Base-by-base conservation (phyloP, 2,797 vertebrate species). In the Meda fulgida region DNA sequence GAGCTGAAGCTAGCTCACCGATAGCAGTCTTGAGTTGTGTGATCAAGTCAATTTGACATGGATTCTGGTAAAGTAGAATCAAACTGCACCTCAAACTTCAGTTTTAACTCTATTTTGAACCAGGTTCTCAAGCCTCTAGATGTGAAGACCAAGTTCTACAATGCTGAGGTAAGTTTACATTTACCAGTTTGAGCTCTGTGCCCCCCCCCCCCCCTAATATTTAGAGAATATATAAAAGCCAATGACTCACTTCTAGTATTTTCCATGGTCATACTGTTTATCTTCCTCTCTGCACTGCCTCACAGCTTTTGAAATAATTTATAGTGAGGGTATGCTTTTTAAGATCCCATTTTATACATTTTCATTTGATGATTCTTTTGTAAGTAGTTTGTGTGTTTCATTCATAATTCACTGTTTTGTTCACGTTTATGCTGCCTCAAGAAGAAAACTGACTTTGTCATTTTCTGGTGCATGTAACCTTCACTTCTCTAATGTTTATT, bases 71-170 rank as follows among this genome's bases (percentile, higher is more conserved):
- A 92, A 1, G 38, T 29, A 1, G 88, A 88, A 58, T 71, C 87
- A 71, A 92, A 94, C 55, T 94, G 91, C 91, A 60, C 67, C 2
- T 0, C 90, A 40, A 31, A 87, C n/a, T 94, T 95, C 91, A 94
- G 93, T 89, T 89, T 96, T 51, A 94, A 92, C 93, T 95, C 93
- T 96, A 93, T 97, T 88, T 94, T 97, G 76, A 89, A 95, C 90
- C 96, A 99, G 98, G 98, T 99, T 87, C 95, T 99, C 89, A 99
- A 99, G 93, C 98, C 98, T 53, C 89, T 99, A 82, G 98, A 99
- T 87, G 98, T 99, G 90, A 99, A 99, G 96, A 99, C 98, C 65
- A 99, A 99, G 92, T 99, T 99, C 95, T 99, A 99, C 94, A 99
- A 99, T 36, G 98, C 98, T 0, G 98, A 99, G 97, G 98, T 99